Evolutionary conservation across 2,797 vertebrate species (phyloP), one percentile per base, ranked within the genome.

Genomic region (Gallinago nigripennis): DNA sequence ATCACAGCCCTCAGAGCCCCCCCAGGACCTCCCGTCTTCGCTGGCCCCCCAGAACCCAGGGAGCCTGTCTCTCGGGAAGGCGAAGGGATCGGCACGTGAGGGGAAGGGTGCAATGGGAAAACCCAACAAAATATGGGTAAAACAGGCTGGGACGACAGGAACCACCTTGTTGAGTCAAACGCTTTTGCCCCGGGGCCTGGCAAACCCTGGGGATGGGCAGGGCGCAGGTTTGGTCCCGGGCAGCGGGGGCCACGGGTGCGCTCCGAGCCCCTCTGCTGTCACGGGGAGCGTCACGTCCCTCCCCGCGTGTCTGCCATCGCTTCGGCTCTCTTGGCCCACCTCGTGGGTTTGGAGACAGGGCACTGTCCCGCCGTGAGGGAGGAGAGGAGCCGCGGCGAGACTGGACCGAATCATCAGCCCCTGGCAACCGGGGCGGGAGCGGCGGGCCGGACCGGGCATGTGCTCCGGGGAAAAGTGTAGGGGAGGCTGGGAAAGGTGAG

Each of bases 281-380:
- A 12, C 3, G 4, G 28, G 4, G 9, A 39, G 7, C 2, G 11
- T 14, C 66, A 18, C 6, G 3, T 24, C 43, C 39, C 27, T 70
- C 24, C 46, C 31, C 8, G 3, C 7, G 14, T 17, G 28, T 57
- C 58, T 41, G 41, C 1, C 0, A 17, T 15, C 4, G 0, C 53
- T 75, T 72, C 4, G 10, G 13, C 14, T 71, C 39, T 50, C 78
- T 33, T 54, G 77, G 39, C 27, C 27, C 8, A 3, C 30, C 30
- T 51, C 2, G 0, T 9, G 12, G 30, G 2, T 69, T 21, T 56
- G 43, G 56, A 51, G 31, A 17, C 1, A 11, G 66, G 19, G 37
- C 4, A 2, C 18, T n/a, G 30, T 12, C 60, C 2, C 0, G 27
- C 0, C 0, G 6, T 16, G 37, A 12, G 3, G 60, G 33, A 57